A percentile compares a stretch with the other conserved stretches of the same genome.
phyloP scores from a whole-genome alignment of 2,113 vertebrate species.

The Turdus rufiventris region DNA sequence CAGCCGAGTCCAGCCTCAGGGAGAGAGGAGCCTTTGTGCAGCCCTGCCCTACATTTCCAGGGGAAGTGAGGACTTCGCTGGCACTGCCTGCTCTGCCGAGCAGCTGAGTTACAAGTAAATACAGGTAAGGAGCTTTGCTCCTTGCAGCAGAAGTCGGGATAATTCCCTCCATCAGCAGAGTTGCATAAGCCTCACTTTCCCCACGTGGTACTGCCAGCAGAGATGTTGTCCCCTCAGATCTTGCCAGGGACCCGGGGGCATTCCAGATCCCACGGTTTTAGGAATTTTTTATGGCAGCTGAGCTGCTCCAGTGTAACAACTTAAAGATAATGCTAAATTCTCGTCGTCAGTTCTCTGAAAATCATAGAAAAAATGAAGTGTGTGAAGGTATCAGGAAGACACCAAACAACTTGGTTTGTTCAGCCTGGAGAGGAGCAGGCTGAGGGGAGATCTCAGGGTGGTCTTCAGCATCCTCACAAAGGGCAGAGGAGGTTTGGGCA shows the following conservation, averaged over 20 bases:
- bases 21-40: neutral
- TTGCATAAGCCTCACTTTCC: neutral
- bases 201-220: neutral
- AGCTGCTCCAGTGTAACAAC: neutral
- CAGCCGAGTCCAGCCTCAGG: neutral
- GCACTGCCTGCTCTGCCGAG: neutral
- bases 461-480: neutral
- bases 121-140: constrained; percentile 26
- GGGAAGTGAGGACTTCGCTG: neutral
- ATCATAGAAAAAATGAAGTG: neutral
- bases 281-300: neutral
- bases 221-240: neutral
- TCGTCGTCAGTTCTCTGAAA: neutral
- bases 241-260: neutral
- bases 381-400: fast-evolving
- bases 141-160: neutral
- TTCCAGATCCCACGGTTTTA: neutral
- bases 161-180: neutral
- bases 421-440: neutral
- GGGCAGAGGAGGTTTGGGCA: neutral
- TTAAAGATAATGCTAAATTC: neutral
- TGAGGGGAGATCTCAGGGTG: neutral
- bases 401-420: neutral
- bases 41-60: neutral
- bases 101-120: neutral